Evolutionary conservation across 2,113 vertebrate species (phyloP).

Genomic region (Nansenia antarctica): DNA sequence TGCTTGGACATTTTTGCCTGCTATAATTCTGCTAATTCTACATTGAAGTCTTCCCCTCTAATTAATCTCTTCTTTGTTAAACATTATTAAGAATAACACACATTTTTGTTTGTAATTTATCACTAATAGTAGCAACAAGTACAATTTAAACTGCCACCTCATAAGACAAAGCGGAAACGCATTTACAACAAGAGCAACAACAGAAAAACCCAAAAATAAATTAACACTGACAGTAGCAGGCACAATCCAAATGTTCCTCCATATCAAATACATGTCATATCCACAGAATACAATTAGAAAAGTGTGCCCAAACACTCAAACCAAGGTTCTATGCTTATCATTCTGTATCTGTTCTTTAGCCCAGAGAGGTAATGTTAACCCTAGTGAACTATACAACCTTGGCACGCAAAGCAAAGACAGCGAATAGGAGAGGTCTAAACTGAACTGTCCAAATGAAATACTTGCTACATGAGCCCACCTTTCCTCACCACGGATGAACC

Average conservation of each 20-base stretch:
- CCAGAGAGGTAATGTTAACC: background rate
- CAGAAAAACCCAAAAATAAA: slow-evolving; percentile 33
- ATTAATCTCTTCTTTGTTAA: background rate
- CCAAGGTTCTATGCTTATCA: slow-evolving; percentile 52
- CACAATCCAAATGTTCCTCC: slow-evolving; percentile 69
- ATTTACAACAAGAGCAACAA: slow-evolving; percentile 63
- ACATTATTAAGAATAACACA: background rate
- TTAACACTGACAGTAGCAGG: slow-evolving; percentile 74
- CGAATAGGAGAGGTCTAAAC: slow-evolving; percentile 41
- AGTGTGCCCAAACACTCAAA: slow-evolving; percentile 69
- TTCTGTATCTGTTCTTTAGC: slow-evolving; percentile 25
- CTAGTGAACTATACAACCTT: slow-evolving; percentile 1
- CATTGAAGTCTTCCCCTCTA: background rate
- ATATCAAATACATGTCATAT: slow-evolving; percentile 77
- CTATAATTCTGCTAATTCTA: background rate
- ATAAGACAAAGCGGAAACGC: slow-evolving; percentile 38
- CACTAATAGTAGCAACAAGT: slow-evolving; percentile 4
- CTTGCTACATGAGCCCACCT: slow-evolving; percentile 37
- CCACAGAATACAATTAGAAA: slow-evolving; percentile 73
- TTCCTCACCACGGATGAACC: background rate
- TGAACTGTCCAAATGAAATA: slow-evolving; percentile 32
- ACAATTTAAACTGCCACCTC: slow-evolving; percentile 14
- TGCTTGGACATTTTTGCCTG: background rate
- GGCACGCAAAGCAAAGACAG: slow-evolving; percentile 49
- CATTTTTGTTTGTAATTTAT: slow-evolving; percentile 36